Evolutionary conservation across 2,113 vertebrate genomes (phyloP), one percentile per base, ranked within the genome.

Genomic region (Hoplias malabaricus): DNA sequence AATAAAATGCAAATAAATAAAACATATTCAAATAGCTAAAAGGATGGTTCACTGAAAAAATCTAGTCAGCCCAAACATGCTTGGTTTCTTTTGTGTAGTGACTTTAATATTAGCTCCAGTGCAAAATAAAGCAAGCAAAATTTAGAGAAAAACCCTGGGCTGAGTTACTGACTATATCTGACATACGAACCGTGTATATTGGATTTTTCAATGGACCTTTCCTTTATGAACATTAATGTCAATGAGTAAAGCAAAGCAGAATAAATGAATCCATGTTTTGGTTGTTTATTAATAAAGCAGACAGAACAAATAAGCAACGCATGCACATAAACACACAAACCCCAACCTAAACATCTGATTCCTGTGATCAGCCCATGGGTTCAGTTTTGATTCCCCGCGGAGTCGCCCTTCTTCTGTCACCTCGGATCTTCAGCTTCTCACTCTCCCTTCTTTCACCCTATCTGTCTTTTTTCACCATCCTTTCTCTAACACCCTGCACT

Each of bases 401-500:
- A 78, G 57, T 48, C 46, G 27, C n/a, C 46, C 21, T 31, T n/a
- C 4, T 53, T 33, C 46, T 54, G 33, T 76, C 48, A 61, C 21
- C 27, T 34, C 34, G 38, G 2, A 67, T 59, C 53, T 61, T 72
- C 31, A 46, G 66, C 65, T 70, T 71, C 72, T 59, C 61, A 62
- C 61, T 57, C 73, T 77, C 68, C 56, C 31, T 69, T 40, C 59
- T 76, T 82, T 75, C 57, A 75, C 62, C 23, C 68, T 50, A 68
- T 76, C 68, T 68, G 42, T 50, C 54, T 70, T 69, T 33, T 75
- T 59, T 57, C 81, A 80, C 81, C 61, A 65, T 36, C 62, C 54
- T 74, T 80, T 73, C 68, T 66, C 81, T 67, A 79, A 75, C 77
- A 61, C 59, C 0, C 10, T 61, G 81, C 79, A 59, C 81, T 77